Evolutionary conservation across 1,140 invertebrate species (phyloP).

Genomic region (Bombus waltoni): DNA sequence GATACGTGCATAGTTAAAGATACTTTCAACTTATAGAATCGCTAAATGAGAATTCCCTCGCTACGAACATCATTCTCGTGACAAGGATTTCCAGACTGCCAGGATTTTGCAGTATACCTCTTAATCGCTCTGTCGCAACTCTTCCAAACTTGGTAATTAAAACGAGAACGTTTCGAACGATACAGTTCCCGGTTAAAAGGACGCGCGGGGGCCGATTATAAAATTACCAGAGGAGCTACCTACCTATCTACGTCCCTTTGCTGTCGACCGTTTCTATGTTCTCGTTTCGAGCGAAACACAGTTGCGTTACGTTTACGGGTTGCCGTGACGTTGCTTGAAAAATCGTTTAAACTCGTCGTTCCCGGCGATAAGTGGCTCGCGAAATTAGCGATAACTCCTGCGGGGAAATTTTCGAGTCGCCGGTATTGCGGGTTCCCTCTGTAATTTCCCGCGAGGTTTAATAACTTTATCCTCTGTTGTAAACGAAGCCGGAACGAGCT

Average conservation of each 20-base stretch:
- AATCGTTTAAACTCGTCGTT: slow-evolving; percentile 18
- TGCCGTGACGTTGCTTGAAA: slow-evolving; percentile 8
- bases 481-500: neutral
- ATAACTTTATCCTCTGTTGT: slow-evolving; percentile 22
- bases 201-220: neutral
- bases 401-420: slow-evolving; percentile 17
- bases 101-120: neutral
- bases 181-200: neutral
- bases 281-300: neutral
- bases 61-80: no score
- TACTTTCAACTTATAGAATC: no score
- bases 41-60: no score
- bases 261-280: neutral
- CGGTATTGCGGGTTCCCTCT: neutral
- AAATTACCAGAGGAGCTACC: neutral
- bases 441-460: slow-evolving; percentile 23
- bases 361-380: neutral
- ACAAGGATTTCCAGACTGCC: neutral
- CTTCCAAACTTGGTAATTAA: neutral
- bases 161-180: neutral
- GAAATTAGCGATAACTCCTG: slow-evolving; percentile 33
- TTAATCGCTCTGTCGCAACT: neutral
- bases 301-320: neutral
- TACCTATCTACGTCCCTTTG: neutral
- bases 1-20: no score